phyloP scores from a whole-genome alignment of 2,113 vertebrate genomes.

The Antechinus flavipes region DNA sequence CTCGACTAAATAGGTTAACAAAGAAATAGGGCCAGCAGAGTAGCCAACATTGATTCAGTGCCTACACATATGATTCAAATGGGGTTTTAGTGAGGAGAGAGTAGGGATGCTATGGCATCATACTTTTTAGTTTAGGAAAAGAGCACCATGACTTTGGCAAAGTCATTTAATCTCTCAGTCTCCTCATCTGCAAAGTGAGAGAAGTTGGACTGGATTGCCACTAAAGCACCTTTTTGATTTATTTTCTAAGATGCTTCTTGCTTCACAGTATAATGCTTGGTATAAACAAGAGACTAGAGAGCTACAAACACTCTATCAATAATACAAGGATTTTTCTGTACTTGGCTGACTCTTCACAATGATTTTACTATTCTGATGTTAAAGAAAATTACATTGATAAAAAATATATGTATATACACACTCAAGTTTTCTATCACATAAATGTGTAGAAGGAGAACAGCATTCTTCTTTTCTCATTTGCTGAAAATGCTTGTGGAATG shows the following conservation, averaged over 20 bases:
- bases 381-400: background rate
- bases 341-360: background rate
- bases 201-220: background rate
- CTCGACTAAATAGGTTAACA: constrained; percentile 18
- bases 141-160: background rate
- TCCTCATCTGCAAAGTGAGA: background rate
- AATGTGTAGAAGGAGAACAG: background rate
- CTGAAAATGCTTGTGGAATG: background rate
- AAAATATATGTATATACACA: too few species aligned
- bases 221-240: background rate
- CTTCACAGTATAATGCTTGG: background rate
- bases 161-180: background rate
- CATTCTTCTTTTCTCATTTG: background rate
- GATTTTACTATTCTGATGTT: background rate
- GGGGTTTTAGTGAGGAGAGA: background rate
- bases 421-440: background rate
- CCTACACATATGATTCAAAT: constrained; percentile 40
- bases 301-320: background rate
- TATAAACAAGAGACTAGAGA: background rate
- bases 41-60: background rate
- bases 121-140: background rate
- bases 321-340: background rate
- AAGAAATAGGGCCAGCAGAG: background rate
- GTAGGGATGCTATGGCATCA: background rate
- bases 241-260: background rate